These are phyloP conservation scores for Oxyteleia sp. DNA, from an alignment of 2,888 invertebrate species.

Conservation along the genomic window DNA sequence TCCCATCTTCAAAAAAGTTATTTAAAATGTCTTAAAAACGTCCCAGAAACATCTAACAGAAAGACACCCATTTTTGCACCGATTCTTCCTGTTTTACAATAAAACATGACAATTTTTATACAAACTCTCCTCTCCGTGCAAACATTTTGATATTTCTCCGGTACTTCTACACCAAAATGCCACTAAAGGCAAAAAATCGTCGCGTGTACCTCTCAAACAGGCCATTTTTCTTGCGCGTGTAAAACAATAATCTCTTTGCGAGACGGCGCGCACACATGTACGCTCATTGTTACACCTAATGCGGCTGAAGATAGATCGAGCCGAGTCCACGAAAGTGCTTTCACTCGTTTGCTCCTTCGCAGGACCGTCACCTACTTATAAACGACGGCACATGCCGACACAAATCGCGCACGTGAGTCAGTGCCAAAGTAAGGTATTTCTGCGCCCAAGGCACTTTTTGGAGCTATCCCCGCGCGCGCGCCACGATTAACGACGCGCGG, in stretches of 20 bases:
- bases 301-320: constrained; percentile 63
- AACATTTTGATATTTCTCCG: too few species aligned
- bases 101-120: too few species aligned
- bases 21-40: too few species aligned
- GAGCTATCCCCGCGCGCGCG: constrained; percentile 40
- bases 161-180: too few species aligned
- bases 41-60: too few species aligned
- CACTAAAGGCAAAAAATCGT: too few species aligned
- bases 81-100: too few species aligned
- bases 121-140: too few species aligned
- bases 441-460: constrained; percentile 70
- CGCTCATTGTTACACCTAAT: constrained; percentile 57
- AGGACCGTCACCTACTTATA: constrained; percentile 72
- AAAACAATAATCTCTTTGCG: constrained; percentile 39
- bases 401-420: constrained; percentile 51
- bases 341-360: constrained; percentile 75
- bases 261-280: constrained; percentile 2
- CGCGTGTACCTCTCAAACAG: too few species aligned
- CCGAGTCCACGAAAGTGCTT: constrained; percentile 74
- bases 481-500: constrained; percentile 39
- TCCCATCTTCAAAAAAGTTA: too few species aligned
- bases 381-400: constrained; percentile 49
- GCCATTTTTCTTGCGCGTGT: constrained; percentile 22
- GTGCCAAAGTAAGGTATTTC: constrained; percentile 66
- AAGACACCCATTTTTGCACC: too few species aligned